Evolutionary conservation across 2,888 invertebrate genomes (phyloP).

Genomic region (Idaea aversata): DNA sequence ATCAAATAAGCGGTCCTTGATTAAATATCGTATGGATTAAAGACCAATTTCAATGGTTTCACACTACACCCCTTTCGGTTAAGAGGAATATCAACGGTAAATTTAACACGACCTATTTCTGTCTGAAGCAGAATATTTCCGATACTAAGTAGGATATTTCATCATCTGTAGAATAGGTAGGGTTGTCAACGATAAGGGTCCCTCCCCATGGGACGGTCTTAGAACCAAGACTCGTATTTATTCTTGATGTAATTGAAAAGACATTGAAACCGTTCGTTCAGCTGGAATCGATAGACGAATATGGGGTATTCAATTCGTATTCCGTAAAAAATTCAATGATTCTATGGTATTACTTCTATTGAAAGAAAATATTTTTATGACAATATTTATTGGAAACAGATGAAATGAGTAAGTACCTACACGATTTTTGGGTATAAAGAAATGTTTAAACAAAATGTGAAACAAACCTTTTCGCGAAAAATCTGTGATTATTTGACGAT

Average conservation of each 20-base stretch:
- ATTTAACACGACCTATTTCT: conserved; percentile 53
- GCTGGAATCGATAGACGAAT: conserved; percentile 63
- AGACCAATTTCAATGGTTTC: conserved; percentile 10
- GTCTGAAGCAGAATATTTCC: conserved; percentile 57
- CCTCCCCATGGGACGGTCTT: conserved; percentile 57
- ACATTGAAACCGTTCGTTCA: conserved; percentile 64
- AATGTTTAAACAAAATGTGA: background rate
- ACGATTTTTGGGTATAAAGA: background rate
- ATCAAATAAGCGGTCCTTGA: background rate
- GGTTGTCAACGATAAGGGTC: conserved; percentile 58
- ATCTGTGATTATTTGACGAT: background rate
- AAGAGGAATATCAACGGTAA: conserved; percentile 36
- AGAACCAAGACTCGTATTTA: conserved; percentile 65
- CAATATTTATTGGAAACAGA: conserved; percentile 26
- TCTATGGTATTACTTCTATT: conserved; percentile 15
- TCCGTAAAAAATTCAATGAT: conserved; percentile 22
- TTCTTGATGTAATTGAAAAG: conserved; percentile 68
- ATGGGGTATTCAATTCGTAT: conserved; percentile 45
- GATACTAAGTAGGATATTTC: conserved; percentile 58
- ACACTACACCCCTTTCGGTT: conserved; percentile 34
- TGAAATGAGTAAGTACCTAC: conserved; percentile 8
- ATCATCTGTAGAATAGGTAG: conserved; percentile 63
- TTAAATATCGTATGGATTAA: background rate
- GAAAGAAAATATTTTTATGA: conserved; percentile 15
- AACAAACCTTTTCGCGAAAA: background rate